A percentile compares a stretch with the other conserved stretches of the same genome.
Evolutionary conservation across 2,888 invertebrate genomes (phyloP).

Genomic region (Gymnocheta viridis): DNA sequence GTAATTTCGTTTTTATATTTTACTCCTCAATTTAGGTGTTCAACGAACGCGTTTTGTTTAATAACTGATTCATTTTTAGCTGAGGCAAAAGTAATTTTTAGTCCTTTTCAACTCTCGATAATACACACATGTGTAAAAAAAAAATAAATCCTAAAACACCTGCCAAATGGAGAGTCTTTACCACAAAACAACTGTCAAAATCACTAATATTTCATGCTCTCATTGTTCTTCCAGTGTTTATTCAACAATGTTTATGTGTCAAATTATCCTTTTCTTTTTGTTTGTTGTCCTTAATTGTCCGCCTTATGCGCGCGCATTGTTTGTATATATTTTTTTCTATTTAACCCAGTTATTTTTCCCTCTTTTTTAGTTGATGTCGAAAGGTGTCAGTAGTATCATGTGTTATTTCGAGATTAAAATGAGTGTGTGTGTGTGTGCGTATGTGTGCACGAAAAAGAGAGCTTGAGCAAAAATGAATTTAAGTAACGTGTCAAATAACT

Average conservation of each 20-base stretch:
- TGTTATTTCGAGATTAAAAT: slow-evolving; percentile 7
- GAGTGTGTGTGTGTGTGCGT: neutral
- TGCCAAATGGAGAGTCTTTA: neutral
- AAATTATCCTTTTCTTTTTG: slow-evolving; percentile 19
- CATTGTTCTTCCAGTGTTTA: neutral
- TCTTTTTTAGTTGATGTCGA: slow-evolving; percentile 30
- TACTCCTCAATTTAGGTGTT: slow-evolving; percentile 37
- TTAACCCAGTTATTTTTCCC: slow-evolving; percentile 35
- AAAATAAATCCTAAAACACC: neutral
- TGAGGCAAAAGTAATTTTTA: slow-evolving; percentile 39
- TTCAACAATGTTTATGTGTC: slow-evolving; percentile 38
- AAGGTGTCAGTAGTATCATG: slow-evolving; percentile 64
- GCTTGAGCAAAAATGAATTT: neutral
- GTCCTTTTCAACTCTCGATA: neutral
- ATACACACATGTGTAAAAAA: neutral
- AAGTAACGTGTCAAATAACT: slow-evolving; percentile 36
- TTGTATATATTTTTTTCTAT: slow-evolving; percentile 17
- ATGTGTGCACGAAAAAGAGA: neutral
- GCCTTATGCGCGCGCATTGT: slow-evolving; percentile 65
- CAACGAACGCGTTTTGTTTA: slow-evolving; percentile 64
- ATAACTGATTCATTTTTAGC: slow-evolving; percentile 60
- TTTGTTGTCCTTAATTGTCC: slow-evolving; percentile 10
- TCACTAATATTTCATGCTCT: neutral
- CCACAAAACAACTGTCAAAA: slow-evolving; percentile 34
- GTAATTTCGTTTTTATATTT: slow-evolving; percentile 4